Base-by-base conservation (phyloP, 1,140 invertebrate species). In the Drosophila sucinea region DNA sequence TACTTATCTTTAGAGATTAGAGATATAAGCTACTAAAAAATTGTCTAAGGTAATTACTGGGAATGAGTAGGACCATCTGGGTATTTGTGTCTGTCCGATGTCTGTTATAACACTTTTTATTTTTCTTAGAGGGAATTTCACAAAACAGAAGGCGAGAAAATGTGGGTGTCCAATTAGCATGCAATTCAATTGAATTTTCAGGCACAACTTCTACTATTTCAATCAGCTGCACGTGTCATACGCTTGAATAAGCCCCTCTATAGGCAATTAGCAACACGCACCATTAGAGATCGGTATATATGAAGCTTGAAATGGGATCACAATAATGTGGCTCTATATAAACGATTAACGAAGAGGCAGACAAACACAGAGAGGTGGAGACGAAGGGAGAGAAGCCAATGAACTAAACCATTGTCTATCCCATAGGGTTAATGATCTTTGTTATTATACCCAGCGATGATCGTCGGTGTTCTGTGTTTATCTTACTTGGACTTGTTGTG, bases 331-430 rank as follows among this genome's bases (percentile, higher is more conserved):
- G 8, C 6, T 25, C 5, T 7, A 17, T 3, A 23, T 8, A 8
- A 47, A 25, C 23, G 6, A 47, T 17, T 2, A 38, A 1, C 5
- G 6, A 38, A 44, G 0, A 17, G 40, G 5, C 11, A 17, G n/a
- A 41, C 4, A 47, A 8, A 8, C 6, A n/a, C 23, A 47, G 1
- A n/a, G 23, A 47, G 23, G 4, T 7, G 10, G 44, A 25, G 35
- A 38, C 8, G 5, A 6, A 11, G 17, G 2, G 3, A 25, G 44
- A 51, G 44, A 51, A 27, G 44, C 23, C 44, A 51, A 51, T 51
- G 44, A 51, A 51, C 44, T 51, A 51, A 51, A 51, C 44, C 44
- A 51, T 51, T 51, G 44, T 51, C 44, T 51, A 51, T 51, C 8
- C 44, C 44, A 27, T 17, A 3, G 44, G 44, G 44, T 51, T 51